Evolutionary conservation across 1,140 invertebrate species (phyloP).

Genomic region (Hycleus phaleratus): DNA sequence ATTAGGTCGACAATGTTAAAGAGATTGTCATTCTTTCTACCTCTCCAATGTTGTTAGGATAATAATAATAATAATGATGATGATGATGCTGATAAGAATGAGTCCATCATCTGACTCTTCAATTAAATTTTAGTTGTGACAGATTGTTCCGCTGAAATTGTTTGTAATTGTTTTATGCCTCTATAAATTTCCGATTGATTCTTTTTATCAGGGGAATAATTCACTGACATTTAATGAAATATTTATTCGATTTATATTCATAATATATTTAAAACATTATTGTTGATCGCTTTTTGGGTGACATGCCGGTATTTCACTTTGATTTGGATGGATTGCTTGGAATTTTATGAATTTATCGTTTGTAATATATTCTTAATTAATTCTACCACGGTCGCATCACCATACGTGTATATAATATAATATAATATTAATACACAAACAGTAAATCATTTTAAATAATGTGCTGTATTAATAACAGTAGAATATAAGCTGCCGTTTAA

Average conservation of each 20-base stretch:
- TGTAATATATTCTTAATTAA: constrained; percentile 18
- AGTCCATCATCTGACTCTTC: too few relatives aligned
- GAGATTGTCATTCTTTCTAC: too few relatives aligned
- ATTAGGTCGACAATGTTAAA: constrained; percentile 17
- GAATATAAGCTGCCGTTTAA: constrained; percentile 24
- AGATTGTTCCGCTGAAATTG: too few relatives aligned
- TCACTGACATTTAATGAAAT: constrained; percentile 4
- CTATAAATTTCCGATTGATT: too few relatives aligned
- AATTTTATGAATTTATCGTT: constrained; percentile 18
- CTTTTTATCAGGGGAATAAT: too few relatives aligned
- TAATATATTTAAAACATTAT: neutral
- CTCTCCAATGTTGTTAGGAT: neutral
- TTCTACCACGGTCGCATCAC: constrained; percentile 2
- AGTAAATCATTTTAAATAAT: constrained; percentile 20
- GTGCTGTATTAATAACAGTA: constrained; percentile 17
- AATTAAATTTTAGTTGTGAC: too few relatives aligned
- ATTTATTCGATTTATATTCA: constrained; percentile 2
- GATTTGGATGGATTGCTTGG: constrained; percentile 13
- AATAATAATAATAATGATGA: too few relatives aligned
- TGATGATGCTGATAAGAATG: too few relatives aligned
- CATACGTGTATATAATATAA: neutral
- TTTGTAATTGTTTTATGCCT: too few relatives aligned
- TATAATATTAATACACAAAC: constrained; percentile 15
- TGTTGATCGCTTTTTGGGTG: neutral
- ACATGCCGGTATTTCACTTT: constrained; percentile 7